Percentiles rank a stretch among this genome's conserved stretches.
phyloP scores from a whole-genome alignment of 2,797 vertebrate genomes.

The Clarias fuscus region DNA sequence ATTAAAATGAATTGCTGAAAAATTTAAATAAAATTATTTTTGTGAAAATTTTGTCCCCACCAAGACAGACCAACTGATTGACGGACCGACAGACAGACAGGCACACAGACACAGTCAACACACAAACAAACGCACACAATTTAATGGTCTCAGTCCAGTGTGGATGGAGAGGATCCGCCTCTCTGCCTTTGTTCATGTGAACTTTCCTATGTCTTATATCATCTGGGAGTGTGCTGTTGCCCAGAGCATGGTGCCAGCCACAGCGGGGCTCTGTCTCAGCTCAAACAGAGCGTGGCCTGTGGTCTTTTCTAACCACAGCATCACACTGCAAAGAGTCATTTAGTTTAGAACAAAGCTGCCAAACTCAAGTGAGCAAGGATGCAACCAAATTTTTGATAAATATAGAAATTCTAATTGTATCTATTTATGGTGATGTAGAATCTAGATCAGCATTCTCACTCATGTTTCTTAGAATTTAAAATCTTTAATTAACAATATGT shows the following conservation, averaged over 20 bases:
- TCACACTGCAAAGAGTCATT: constrained; percentile 33
- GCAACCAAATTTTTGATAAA: neutral
- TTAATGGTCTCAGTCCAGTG: constrained; percentile 21
- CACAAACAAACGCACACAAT: constrained; percentile 4
- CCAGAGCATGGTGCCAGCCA: constrained; percentile 49
- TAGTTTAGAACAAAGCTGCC: constrained; percentile 40
- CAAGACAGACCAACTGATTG: neutral
- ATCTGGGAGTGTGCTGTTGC: constrained; percentile 34
- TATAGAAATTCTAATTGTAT: neutral
- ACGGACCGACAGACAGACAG: neutral
- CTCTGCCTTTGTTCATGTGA: constrained; percentile 31
- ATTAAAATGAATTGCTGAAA: neutral
- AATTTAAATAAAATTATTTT: neutral
- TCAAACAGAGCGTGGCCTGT: constrained; percentile 43
- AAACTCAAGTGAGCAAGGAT: neutral
- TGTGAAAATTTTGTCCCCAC: neutral
- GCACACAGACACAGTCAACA: neutral
- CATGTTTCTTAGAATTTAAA: neutral
- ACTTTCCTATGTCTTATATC: constrained; percentile 33
- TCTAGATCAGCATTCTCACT: neutral
- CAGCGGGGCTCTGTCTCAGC: constrained; percentile 47
- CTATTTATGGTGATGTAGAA: neutral
- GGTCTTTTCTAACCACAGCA: constrained; percentile 31
- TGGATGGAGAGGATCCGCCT: constrained; percentile 9
- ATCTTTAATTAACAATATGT: neutral